Base-by-base conservation (phyloP, 2,113 vertebrate genomes). In the Pluvialis apricaria region DNA sequence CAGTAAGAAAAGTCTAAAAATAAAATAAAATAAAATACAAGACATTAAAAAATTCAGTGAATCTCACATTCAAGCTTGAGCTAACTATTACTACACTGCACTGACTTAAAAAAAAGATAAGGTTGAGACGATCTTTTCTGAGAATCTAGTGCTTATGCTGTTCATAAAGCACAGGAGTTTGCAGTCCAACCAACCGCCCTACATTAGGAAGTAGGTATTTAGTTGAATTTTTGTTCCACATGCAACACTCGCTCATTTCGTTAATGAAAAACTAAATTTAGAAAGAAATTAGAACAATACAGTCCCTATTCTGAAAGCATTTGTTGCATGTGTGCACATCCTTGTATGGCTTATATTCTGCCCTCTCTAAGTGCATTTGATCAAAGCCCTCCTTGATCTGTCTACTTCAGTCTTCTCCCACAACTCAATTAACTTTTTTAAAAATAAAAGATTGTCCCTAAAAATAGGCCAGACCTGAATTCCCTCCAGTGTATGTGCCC, bases 251-350 rank as follows among this genome's bases (percentile, higher is more conserved):
- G 1, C 71, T 65, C 36, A 78, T 68, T 83, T 32, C 77, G 51
- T 58, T 92, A 93, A 77, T 44, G 22, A 92, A 81, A 90, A 92
- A 28, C 26, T 83, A 54, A 70, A 86, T 83, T 88, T 94, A 89
- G 68, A 89, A 82, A 82, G 15, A 89, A 90, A 91, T 77, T 24
- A 66, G 38, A 55, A 70, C 51, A 51, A 47, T 10, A 61, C 8
- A 62, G 18, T 42, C 32, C 34, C 31, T 70, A 44, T 22, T 60
- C 49, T 51, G 38, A 85, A 90, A 86, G 51, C n/a, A 62, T 52
- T 87, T 82, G 18, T 62, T 85, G 28, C 62, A 82, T 5, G 16
- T 24, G 18, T 22, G 34, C 62, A 73, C 25, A 73, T 69, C 49
- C n/a, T 40, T 21, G 2, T 13, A 28, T 4, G 16, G 51, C 17